Conservation (phyloP, 1,140 invertebrate species). For the Temnothorax curvispinosus region DNA sequence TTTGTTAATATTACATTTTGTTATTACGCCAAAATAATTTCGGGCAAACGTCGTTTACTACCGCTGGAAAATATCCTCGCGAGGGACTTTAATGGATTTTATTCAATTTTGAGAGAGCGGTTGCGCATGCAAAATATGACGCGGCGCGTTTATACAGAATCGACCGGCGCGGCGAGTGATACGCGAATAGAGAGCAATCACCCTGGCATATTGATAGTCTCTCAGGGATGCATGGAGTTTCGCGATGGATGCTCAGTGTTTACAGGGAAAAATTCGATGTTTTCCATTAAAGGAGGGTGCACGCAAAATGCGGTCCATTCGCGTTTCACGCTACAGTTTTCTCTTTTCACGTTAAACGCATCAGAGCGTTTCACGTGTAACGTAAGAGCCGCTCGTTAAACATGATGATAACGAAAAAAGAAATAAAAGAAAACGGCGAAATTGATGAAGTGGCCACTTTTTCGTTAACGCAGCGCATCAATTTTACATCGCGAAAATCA, state of each 20-base stretch:
- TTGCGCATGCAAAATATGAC: slow-evolving; percentile 53
- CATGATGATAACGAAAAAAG: slow-evolving; percentile 20
- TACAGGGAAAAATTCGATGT: slow-evolving; percentile 67
- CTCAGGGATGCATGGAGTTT: slow-evolving; percentile 73
- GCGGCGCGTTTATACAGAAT: slow-evolving; percentile 25
- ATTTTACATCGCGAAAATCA: slow-evolving; percentile 49
- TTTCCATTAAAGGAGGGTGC: slow-evolving; percentile 62
- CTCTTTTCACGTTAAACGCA: slow-evolving; percentile 51
- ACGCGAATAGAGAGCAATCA: slow-evolving; percentile 51
- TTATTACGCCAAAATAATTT: slow-evolving; percentile 22
- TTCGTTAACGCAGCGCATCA: slow-evolving; percentile 52
- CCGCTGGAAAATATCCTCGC: slow-evolving; percentile 37
- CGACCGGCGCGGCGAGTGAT: slow-evolving; percentile 47
- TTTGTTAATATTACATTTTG: not conserved
- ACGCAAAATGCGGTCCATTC: slow-evolving; percentile 40
- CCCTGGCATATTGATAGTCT: slow-evolving; percentile 62
- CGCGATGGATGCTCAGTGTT: slow-evolving; percentile 47
- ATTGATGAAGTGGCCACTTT: slow-evolving; percentile 63
- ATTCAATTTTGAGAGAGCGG: slow-evolving; percentile 66
- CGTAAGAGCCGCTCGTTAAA: slow-evolving; percentile 40
- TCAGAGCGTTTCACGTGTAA: slow-evolving; percentile 32
- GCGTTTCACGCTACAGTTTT: slow-evolving; percentile 44
- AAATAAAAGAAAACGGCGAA: slow-evolving; percentile 34
- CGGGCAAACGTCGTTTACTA: not conserved
- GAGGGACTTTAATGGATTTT: slow-evolving; percentile 48